Base-by-base conservation (phyloP, 2,888 invertebrate species). In the Phorcus lineatus region DNA sequence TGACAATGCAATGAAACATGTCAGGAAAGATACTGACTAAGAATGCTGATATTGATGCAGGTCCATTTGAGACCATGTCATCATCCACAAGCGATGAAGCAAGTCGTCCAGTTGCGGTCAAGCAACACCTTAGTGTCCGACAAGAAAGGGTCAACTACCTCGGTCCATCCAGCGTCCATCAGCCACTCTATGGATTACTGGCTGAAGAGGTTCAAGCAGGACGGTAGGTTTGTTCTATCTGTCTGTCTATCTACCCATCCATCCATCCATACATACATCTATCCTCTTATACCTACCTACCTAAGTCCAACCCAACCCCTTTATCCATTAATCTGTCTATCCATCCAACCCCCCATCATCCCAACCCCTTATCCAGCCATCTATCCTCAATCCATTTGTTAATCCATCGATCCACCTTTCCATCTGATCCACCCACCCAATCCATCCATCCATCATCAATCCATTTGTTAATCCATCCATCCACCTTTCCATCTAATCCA, bases 141-240 rank as follows among this genome's bases (percentile, higher is more conserved):
- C 84, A 85, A 77, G 87, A 87, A 31, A 86, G 94, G 13, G 95
- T 96, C 17, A 95, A 95, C 92, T 96, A 96, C 92, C 93, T 96
- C 74, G 96, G 90, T 52, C 89, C 86, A 80, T 87, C 89, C 47
- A 90, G 89, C 82, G 85, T 84, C 31, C 89, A 92, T 80, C 90
- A 90, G 80, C 85, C 88, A 0, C 85, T 90, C 81, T 90, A 90
- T 78, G 81, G 83, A 47, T 82, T 91, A 57, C 84, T 92, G 40
- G 79, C 84, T 31, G 76, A 83, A 28, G 91, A 91, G 81, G 88
- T 89, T 11, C 83, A 86, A 7, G 79, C 81, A 17, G 90, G 89
- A 28, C 89, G 85, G 91, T 91, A 81, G n/a, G 80, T 82, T 67
- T 67, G 19, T 16, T 36, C n/a, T n/a, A n/a, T n/a, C n/a, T n/a